These are phyloP conservation scores for Pristionchus exspectatus DNA, from an alignment of 2,888 invertebrate species.

Conservation along the genomic window DNA sequence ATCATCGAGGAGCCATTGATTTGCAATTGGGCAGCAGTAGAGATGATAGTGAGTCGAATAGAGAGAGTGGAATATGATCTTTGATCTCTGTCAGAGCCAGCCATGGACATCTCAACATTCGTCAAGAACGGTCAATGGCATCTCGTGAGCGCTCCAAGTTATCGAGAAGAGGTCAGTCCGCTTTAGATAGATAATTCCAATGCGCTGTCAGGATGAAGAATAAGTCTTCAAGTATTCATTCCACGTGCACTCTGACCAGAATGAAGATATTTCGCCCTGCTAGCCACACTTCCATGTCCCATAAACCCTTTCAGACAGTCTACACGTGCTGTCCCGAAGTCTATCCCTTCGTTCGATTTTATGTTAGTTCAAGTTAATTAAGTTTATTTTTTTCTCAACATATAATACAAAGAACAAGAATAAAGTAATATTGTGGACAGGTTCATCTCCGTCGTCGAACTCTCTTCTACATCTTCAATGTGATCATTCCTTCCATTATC, in stretches of 20 bases:
- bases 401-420: neutral
- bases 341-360: conserved; percentile 24
- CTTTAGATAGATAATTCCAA: too few relatives aligned
- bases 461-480: conserved; percentile 72
- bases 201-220: too few relatives aligned
- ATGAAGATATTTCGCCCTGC: too few relatives aligned
- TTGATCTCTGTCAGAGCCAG: conserved; percentile 80
- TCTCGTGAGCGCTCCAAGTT: conserved; percentile 86
- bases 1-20: conserved; percentile 92
- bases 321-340: conserved; percentile 52
- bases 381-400: neutral
- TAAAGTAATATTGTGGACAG: neutral
- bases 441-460: conserved; percentile 58
- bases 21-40: conserved; percentile 81
- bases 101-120: conserved; percentile 88
- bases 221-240: too few relatives aligned
- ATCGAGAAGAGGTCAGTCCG: conserved; percentile 32
- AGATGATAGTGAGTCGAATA: conserved; percentile 58
- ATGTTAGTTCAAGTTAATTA: neutral
- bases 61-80: neutral
- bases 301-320: conserved; percentile 8
- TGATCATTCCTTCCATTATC: conserved; percentile 70
- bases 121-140: conserved; percentile 66
- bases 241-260: too few relatives aligned
- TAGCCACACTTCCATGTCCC: too few relatives aligned